phyloP scores from a whole-genome alignment of 2,113 vertebrate species.

The Notechis scutatus region DNA sequence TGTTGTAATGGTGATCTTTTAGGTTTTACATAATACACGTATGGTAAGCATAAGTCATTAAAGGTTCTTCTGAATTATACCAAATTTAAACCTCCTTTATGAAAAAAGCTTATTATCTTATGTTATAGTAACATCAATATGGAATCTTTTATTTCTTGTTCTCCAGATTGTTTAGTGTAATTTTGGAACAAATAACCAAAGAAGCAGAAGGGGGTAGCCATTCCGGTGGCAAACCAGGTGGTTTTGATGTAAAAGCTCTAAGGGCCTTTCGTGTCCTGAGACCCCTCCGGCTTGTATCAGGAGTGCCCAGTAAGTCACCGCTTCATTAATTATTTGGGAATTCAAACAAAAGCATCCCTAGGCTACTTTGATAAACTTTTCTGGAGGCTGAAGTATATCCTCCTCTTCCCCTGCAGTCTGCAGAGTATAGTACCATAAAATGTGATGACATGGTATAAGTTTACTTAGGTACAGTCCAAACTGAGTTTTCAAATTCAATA shows the following conservation, averaged over 20 bases:
- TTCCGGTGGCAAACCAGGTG: constrained; percentile 89
- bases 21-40: constrained; percentile 8
- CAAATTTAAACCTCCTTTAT: constrained; percentile 36
- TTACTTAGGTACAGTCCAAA: not conserved
- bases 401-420: not conserved
- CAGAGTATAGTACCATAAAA: not conserved
- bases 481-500: constrained; percentile 11
- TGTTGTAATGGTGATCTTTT: constrained; percentile 18
- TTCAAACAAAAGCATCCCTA: not conserved
- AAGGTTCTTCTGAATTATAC: constrained; percentile 27
- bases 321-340: not conserved
- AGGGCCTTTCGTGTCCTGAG: constrained; percentile 97
- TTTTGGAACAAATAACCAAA: constrained; percentile 98
- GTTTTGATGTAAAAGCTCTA: constrained; percentile 99
- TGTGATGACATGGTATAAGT: not conserved
- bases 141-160: constrained; percentile 56
- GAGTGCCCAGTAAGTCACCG: constrained; percentile 93
- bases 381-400: not conserved
- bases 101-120: constrained; percentile 10
- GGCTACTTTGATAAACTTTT: not conserved
- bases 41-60: constrained; percentile 28
- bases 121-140: constrained; percentile 41
- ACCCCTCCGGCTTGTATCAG: constrained; percentile 97
- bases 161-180: constrained; percentile 96
- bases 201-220: constrained; percentile 79